Percentiles rank a stretch among this genome's conserved stretches.
Evolutionary conservation across 2,113 vertebrate genomes (phyloP).

Genomic region (Catharus minimus): DNA sequence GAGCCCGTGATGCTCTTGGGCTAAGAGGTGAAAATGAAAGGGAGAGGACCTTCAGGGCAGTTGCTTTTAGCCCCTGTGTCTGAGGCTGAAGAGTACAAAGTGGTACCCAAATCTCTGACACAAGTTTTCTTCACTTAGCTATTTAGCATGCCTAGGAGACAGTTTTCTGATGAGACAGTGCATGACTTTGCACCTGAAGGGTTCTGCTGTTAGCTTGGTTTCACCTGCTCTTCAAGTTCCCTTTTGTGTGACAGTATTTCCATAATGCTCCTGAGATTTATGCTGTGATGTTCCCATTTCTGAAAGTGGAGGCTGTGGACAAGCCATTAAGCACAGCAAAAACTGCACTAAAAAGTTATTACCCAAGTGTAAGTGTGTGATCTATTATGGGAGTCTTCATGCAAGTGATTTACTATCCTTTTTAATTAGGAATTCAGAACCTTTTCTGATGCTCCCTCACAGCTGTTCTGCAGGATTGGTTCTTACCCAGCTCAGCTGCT

Average conservation of each 20-base stretch:
- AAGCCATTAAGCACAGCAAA: slow-evolving; percentile 38
- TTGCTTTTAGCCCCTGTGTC: neutral
- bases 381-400: neutral
- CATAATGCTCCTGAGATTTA: slow-evolving; percentile 18
- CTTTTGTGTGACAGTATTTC: neutral
- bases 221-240: neutral
- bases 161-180: neutral
- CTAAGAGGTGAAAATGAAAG: neutral
- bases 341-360: slow-evolving; percentile 11
- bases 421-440: slow-evolving; percentile 26
- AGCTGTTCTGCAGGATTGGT: neutral
- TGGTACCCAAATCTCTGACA: neutral
- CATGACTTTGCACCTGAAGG: neutral
- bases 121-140: neutral
- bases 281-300: neutral
- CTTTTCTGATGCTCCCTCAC: neutral
- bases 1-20: neutral
- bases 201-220: neutral
- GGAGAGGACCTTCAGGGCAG: neutral
- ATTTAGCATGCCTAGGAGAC: neutral
- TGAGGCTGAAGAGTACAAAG: neutral
- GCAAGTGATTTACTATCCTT: neutral
- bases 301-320: slow-evolving; percentile 9
- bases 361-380: neutral
- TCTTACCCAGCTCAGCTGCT: neutral